Evolutionary conservation across 2,113 vertebrate species (phyloP).

Genomic region (Thomomys bottae): DNA sequence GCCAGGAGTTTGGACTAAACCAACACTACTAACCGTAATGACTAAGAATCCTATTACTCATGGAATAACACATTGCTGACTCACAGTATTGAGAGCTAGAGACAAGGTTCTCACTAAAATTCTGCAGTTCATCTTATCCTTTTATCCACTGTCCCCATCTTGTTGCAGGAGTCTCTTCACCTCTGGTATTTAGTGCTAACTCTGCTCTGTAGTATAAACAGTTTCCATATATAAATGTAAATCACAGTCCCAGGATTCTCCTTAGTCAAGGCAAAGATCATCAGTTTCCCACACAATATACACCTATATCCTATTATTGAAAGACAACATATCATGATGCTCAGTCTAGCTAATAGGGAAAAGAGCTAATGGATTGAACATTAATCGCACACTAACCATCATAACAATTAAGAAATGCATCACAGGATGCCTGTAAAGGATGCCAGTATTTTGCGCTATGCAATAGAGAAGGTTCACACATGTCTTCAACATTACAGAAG

Average conservation of each 20-base stretch:
- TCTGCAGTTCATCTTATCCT: background rate
- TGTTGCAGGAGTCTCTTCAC: background rate
- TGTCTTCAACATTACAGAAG: background rate
- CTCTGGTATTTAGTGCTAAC: background rate
- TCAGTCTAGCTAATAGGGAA: background rate
- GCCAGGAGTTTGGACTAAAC: background rate
- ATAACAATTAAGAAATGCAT: background rate
- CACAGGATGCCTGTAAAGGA: background rate
- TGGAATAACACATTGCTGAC: background rate
- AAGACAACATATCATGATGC: background rate
- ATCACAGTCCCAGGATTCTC: background rate
- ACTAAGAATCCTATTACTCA: background rate
- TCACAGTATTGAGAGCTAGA: background rate
- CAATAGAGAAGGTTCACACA: background rate
- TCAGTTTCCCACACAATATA: background rate
- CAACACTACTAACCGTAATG: background rate
- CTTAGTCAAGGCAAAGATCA: background rate
- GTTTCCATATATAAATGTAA: background rate
- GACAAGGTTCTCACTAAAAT: background rate
- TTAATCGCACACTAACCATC: background rate
- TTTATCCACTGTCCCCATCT: background rate
- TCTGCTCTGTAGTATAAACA: background rate
- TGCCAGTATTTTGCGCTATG: background rate
- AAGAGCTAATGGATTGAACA: background rate
- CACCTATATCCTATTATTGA: background rate